Conservation (phyloP, 2,797 vertebrate species). For the Emydoidea blandingii region DNA sequence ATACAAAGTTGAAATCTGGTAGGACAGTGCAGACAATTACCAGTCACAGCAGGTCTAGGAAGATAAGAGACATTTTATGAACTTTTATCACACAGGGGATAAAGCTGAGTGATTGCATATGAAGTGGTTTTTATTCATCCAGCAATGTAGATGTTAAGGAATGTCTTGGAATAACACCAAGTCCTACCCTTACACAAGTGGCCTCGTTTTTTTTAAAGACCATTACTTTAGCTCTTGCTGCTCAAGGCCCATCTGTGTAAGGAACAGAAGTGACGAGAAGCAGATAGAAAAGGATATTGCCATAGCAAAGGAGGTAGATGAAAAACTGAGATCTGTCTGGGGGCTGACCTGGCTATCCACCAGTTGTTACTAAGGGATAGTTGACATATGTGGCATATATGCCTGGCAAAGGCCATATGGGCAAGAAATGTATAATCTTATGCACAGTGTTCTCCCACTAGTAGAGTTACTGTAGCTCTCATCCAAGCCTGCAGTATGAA, state of each 20-base stretch:
- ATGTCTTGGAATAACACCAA: background rate
- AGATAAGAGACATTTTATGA: background rate
- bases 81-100: background rate
- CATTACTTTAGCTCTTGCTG: background rate
- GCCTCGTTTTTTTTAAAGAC: background rate
- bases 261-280: background rate
- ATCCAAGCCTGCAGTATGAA: background rate
- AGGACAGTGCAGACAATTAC: background rate
- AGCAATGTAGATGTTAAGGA: background rate
- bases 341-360: background rate
- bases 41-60: background rate
- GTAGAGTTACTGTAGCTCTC: background rate
- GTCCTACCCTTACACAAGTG: background rate
- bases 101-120: background rate
- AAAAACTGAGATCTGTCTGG: background rate
- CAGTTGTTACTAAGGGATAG: background rate
- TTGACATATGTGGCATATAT: background rate
- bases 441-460: background rate
- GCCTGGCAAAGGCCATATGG: conserved; percentile 7
- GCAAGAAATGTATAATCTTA: background rate
- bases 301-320: background rate
- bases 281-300: background rate
- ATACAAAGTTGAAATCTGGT: background rate
- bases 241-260: background rate
- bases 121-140: background rate